Base-by-base conservation (phyloP, 1,140 invertebrate genomes). In the Maniola jurtina region DNA sequence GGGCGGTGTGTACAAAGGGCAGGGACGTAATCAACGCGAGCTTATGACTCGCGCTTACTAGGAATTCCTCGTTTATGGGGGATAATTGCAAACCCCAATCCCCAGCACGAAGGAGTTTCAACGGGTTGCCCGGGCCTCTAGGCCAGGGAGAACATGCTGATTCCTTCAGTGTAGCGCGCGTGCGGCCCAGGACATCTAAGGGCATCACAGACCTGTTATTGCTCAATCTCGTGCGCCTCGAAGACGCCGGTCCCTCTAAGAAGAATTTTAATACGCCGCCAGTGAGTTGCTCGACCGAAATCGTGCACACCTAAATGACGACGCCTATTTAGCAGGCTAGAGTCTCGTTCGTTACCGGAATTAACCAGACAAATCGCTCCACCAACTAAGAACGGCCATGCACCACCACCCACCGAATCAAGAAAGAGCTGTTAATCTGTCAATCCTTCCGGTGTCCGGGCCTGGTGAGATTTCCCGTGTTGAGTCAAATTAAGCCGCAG, bases 401-500 rank as follows among this genome's bases (percentile, higher is more conserved):
- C 95, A 96, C 95, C 95, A 96, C 95, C 95, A 96, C 93, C 95
- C 95, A 94, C 92, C 90, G 92, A 94, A 96, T 96, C 95, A 94
- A 96, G 95, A 97, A 96, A 96, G 95, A 96, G 94, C 95, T 74
- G 47, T 71, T 66, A 71, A 74, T 74, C 72, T 74, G 65, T 71
- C 71, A 72, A 72, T 72, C 64, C 67, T 72, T 70, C 60, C 64
- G 55, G 64, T 94, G 96, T 95, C 25, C 25, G 25, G 25, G 25
- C 25, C 25, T 25, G 25, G 25, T 94, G 93, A 95, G 64, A 60
- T 67, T 71, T 64, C 91, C 92, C 92, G 91, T 92, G 92, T 93
- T 93, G 95, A 96, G 95, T 96, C 95, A 96, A 97, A 96, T 96
- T 96, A 95, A 95, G 95, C 95, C 94, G 94, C 95, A 96, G 94